A percentile compares a stretch with the other conserved stretches of the same genome.
These are phyloP conservation scores for Lampris incognitus DNA, from an alignment of 2,113 vertebrate species.

Conservation along the genomic window DNA sequence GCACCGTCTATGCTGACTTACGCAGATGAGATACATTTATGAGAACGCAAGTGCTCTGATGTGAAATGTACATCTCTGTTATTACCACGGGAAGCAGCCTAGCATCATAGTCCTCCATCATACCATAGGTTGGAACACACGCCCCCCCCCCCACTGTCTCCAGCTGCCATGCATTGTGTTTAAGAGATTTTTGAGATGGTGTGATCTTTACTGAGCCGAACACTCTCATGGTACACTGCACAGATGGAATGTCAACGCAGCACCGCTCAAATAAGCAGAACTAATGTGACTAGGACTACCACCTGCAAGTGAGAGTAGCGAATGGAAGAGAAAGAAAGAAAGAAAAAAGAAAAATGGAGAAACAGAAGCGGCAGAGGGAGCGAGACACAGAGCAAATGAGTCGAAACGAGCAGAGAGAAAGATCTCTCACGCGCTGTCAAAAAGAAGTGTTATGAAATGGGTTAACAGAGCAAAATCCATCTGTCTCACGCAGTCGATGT, in stretches of 20 bases:
- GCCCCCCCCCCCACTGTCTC: too few species aligned
- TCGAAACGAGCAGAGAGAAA: background rate
- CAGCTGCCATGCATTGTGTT: too few species aligned
- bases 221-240: slow-evolving; percentile 26
- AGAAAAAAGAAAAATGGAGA: too few species aligned
- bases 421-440: background rate
- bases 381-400: too few species aligned
- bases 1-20: background rate
- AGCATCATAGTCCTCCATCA: background rate
- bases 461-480: too few species aligned
- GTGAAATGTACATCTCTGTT: background rate
- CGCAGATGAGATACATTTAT: background rate
- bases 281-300: slow-evolving; percentile 24
- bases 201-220: background rate
- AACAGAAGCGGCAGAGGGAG: background rate
- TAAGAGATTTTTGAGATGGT: background rate
- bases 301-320: slow-evolving; percentile 28
- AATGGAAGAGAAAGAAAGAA: background rate
- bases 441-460: too few species aligned
- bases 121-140: too few species aligned
- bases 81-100: background rate
- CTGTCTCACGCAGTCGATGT: background rate
- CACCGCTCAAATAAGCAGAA: slow-evolving; percentile 16
- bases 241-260: slow-evolving; percentile 42
- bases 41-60: background rate